phyloP scores from a whole-genome alignment of 1,140 invertebrate genomes.

The Mactra quadrangularis region DNA sequence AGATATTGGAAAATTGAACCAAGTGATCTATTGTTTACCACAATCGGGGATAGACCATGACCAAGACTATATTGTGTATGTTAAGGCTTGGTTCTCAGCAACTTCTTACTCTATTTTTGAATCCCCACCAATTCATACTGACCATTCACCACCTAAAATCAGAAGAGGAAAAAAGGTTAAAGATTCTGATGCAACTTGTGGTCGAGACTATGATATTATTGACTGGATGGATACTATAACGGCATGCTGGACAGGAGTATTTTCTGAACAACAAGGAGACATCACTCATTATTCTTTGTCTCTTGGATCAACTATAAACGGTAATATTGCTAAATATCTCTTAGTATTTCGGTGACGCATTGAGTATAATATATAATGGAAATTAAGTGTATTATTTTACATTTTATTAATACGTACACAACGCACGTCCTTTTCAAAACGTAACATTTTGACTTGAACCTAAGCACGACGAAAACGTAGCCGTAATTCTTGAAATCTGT shows the following conservation, averaged over 20 bases:
- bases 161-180: slow-evolving; percentile 17
- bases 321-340: slow-evolving; percentile 23
- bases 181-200: slow-evolving; percentile 6
- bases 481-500: too few species aligned
- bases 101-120: slow-evolving; percentile 3
- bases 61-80: slow-evolving; percentile 14
- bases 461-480: too few species aligned
- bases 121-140: slow-evolving; percentile 23
- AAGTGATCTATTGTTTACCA: slow-evolving; percentile 29
- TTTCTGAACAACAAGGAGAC: slow-evolving; percentile 53
- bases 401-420: too few species aligned
- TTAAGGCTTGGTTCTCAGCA: slow-evolving; percentile 32
- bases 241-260: slow-evolving; percentile 63
- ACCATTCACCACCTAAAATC: slow-evolving; percentile 26
- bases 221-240: slow-evolving; percentile 32
- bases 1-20: slow-evolving; percentile 21
- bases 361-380: too few species aligned
- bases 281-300: slow-evolving; percentile 47
- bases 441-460: too few species aligned
- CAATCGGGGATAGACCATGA: neutral
- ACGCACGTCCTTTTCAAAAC: too few species aligned
- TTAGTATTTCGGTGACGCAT: neutral
- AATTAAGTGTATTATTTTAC: too few species aligned
- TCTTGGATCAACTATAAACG: slow-evolving; percentile 57
- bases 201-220: slow-evolving; percentile 24